phyloP scores from a whole-genome alignment of 2,888 invertebrate genomes.

The Meteorus cinctellus region DNA sequence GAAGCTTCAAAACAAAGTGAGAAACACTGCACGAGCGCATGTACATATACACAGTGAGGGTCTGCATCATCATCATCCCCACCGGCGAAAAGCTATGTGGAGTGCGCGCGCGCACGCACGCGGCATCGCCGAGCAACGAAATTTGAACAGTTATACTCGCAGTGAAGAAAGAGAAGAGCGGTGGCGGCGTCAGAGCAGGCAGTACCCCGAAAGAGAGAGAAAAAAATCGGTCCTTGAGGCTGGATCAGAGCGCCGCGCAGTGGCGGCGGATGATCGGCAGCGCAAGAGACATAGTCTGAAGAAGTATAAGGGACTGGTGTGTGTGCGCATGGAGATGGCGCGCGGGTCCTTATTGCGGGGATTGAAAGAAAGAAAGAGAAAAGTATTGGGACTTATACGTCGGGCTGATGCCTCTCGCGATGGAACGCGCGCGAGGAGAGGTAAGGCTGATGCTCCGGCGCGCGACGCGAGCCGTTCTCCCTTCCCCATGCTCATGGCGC shows the following conservation, averaged over 20 bases:
- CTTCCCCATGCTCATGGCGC: constrained; percentile 67
- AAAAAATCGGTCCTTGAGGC: constrained; percentile 31
- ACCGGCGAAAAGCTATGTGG: constrained; percentile 47
- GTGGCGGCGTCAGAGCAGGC: constrained; percentile 32
- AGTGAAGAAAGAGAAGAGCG: neutral
- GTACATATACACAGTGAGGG: constrained; percentile 55
- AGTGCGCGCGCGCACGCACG: neutral
- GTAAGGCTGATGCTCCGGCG: constrained; percentile 51
- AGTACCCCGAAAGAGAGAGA: constrained; percentile 46
- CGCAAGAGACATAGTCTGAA: constrained; percentile 38
- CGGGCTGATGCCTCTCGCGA: constrained; percentile 34
- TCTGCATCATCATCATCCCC: constrained; percentile 58
- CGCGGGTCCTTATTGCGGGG: constrained; percentile 15
- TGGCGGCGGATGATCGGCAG: constrained; percentile 41
- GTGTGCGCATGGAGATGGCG: constrained; percentile 37
- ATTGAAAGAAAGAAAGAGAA: constrained; percentile 42
- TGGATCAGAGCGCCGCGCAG: constrained; percentile 39
- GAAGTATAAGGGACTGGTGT: constrained; percentile 41
- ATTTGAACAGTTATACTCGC: constrained; percentile 69
- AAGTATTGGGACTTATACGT: constrained; percentile 7
- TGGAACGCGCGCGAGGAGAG: constrained; percentile 57
- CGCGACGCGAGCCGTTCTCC: constrained; percentile 69
- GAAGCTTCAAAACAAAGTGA: constrained; percentile 52
- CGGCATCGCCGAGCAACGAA: constrained; percentile 60
- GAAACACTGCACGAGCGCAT: constrained; percentile 61